Evolutionary conservation across 2,797 vertebrate species (phyloP), one percentile per base, ranked within the genome.

Genomic region (Enteromius anoplus): DNA sequence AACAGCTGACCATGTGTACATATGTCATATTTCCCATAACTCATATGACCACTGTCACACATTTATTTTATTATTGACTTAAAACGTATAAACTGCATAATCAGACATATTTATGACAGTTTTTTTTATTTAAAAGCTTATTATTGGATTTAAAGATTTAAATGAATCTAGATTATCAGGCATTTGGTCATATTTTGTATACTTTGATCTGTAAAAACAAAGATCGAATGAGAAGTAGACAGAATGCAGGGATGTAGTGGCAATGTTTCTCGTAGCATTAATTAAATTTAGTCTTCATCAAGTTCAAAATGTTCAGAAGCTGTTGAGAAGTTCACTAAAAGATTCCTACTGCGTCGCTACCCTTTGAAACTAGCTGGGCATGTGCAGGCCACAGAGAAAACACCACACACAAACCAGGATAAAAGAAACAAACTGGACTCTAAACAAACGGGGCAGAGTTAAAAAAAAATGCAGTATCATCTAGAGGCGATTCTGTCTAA

Each of bases 341-440:
- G 93, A 93, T 93, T 93, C 90, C 88, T 92, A 95, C 94, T 94
- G 92, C 93, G 90, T 88, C 82, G 89, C 87, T 90, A 89, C 86
- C 91, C 93, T 94, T 95, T 95, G 93, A 95, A 94, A 93, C 84
- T 90, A 90, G 90, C 91, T 93, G 92, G 91, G 90, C 91, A 82
- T 89, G 91, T 88, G 91, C 88, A 92, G 93, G 93, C 93, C 93
- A 93, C 55, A 88, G 83, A 86, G 68, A 70, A 75, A 75, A 77
- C 73, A 66, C 45, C 80, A 40, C 79, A 83, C 34, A 83, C 73
- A 45, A 62, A 81, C 45, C 55, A 92, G 92, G 92, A 94, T 92
- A 93, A 93, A 93, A 93, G 93, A 90, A 91, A 92, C 92, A 93
- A 94, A 94, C 94, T 94, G 94, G 93, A 95, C 91, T 90, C 90